Conservation (phyloP, 2,797 vertebrate genomes). For the Rhynchonycteris naso region DNA sequence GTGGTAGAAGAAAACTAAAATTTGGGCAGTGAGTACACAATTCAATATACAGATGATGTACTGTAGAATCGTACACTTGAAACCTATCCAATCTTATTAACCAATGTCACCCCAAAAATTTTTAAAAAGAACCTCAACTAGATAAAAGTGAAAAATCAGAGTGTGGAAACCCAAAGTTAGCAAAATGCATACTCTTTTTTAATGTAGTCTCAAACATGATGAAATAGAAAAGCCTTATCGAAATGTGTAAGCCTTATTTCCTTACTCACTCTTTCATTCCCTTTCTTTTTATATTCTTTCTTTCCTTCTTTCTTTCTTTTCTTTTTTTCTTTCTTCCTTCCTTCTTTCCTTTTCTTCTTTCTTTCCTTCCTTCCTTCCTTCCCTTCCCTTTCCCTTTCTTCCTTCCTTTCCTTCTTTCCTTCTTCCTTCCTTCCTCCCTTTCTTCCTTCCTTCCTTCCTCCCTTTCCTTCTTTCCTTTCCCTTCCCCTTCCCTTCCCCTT, state of each 20-base stretch:
- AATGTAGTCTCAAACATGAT: neutral
- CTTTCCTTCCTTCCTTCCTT: too few relatives aligned
- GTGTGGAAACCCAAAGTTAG: neutral
- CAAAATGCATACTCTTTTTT: neutral
- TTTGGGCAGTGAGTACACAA: neutral
- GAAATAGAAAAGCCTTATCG: neutral
- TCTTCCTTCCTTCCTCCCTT: too few relatives aligned
- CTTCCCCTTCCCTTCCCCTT: neutral
- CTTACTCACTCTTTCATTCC: too few relatives aligned
- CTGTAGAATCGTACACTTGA: neutral
- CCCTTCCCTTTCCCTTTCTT: too few relatives aligned
- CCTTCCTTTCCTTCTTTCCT: too few relatives aligned
- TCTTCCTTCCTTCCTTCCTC: too few relatives aligned
- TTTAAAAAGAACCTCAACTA: neutral
- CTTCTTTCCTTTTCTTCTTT: too few relatives aligned
- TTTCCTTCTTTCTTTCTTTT: too few relatives aligned
- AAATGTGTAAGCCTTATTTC: neutral
- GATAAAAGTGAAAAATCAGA: neutral
- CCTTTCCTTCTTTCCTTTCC: neutral
- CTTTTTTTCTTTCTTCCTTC: neutral
- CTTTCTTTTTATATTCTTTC: neutral
- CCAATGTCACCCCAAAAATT: neutral
- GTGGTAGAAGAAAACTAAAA: neutral
- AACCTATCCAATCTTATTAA: neutral
- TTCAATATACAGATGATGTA: neutral